Conservation (phyloP, 1,140 invertebrate species). For the Drosophila neocordata region DNA sequence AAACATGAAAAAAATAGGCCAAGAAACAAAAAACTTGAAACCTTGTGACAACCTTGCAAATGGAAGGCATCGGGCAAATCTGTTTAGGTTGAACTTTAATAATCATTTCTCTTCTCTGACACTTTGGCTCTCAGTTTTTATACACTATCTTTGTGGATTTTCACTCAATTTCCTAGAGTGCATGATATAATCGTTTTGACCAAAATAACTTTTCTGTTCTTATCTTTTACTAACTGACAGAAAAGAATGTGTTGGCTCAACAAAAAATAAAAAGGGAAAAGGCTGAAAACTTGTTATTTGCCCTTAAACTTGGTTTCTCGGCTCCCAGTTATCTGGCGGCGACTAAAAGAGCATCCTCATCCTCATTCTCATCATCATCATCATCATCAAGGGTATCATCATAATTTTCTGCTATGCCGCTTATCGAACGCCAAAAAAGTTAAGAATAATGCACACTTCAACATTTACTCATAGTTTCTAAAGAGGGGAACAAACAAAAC, state of each 20-base stretch:
- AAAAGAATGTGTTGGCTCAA: constrained; percentile 13
- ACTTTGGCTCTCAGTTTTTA: constrained; percentile 2
- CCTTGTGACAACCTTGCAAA: neutral
- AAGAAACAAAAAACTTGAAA: neutral
- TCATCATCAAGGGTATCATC: constrained; percentile 53
- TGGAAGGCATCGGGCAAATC: constrained; percentile 3
- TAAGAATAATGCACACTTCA: constrained; percentile 75
- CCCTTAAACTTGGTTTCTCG: constrained; percentile 31
- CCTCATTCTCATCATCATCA: constrained; percentile 37
- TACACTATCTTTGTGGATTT: constrained; percentile 1
- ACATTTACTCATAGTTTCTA: constrained; percentile 67
- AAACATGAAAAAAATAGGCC: neutral
- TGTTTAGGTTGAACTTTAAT: constrained; percentile 14
- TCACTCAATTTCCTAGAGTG: neutral
- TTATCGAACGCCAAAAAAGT: constrained; percentile 74
- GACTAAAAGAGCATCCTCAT: constrained; percentile 47
- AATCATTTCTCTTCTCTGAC: constrained; percentile 2
- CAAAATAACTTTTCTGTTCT: constrained; percentile 7
- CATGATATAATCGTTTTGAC: neutral
- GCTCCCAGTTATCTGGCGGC: constrained; percentile 40
- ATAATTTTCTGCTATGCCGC: constrained; percentile 67
- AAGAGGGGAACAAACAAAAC: constrained; percentile 14
- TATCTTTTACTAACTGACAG: neutral
- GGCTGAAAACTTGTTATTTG: constrained; percentile 57
- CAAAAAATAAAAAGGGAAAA: constrained; percentile 34